A percentile compares a stretch with the other conserved stretches of the same genome.
phyloP scores from a whole-genome alignment of 2,888 invertebrate species.

The Apoda limacodes region DNA sequence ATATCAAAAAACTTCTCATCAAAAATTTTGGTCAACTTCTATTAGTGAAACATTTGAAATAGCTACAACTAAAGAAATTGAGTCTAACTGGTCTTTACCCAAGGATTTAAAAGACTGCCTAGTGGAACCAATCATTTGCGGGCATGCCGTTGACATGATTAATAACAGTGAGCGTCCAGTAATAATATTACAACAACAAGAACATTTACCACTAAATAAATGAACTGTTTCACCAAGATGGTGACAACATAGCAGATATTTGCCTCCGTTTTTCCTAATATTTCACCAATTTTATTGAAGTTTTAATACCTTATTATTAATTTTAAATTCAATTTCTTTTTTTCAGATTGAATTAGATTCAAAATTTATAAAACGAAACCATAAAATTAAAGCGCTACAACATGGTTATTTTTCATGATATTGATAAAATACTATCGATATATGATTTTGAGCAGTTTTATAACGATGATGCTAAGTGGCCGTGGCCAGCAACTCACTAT shows the following conservation, averaged over 20 bases:
- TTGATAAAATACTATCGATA: conserved; percentile 12
- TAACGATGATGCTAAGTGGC: conserved; percentile 12
- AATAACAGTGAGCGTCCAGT: no score
- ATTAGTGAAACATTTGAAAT: conserved; percentile 3
- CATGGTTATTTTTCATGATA: conserved; percentile 12
- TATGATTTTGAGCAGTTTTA: conserved; percentile 10
- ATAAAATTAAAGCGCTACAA: conserved; percentile 8
- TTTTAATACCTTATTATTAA: no score
- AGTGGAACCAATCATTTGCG: neutral
- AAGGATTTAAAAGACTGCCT: conserved; percentile 3
- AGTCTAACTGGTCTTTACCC: conserved; percentile 4
- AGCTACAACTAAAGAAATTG: conserved; percentile 4
- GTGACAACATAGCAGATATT: no score
- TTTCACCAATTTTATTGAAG: no score
- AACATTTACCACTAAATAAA: no score
- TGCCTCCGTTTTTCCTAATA: no score
- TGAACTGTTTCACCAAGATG: no score
- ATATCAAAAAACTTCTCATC: no score
- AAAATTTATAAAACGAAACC: no score
- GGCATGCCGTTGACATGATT: neutral
- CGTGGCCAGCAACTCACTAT: conserved; percentile 12
- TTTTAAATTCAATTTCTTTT: no score
- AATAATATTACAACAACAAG: no score
- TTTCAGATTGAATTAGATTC: no score
- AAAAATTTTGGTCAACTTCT: conserved; percentile 2